phyloP scores from a whole-genome alignment of 2,888 invertebrate genomes.

The Scaptomyza polygonia region DNA sequence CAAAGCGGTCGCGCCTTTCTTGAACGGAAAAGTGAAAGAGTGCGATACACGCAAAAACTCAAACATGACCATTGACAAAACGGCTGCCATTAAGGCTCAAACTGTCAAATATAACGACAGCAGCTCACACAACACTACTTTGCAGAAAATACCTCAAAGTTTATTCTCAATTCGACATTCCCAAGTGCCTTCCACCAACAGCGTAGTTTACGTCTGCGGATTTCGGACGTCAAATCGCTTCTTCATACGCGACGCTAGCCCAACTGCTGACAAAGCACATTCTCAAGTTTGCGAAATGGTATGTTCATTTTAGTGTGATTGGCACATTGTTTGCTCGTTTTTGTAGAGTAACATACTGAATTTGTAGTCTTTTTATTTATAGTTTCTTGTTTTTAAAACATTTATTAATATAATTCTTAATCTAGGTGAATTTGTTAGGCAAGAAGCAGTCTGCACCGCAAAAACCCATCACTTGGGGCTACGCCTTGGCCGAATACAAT shows the following conservation, averaged over 20 bases:
- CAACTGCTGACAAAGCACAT: conserved; percentile 35
- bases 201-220: conserved; percentile 29
- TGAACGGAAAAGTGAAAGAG: background rate
- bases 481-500: conserved; percentile 30
- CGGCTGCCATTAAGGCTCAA: background rate
- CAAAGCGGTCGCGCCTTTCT: background rate
- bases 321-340: background rate
- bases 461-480: background rate
- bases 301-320: background rate
- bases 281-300: conserved; percentile 38
- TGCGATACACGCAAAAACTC: background rate
- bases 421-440: conserved; percentile 36
- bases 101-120: background rate
- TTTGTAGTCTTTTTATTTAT: too few relatives aligned
- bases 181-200: conserved; percentile 31
- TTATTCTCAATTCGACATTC: background rate
- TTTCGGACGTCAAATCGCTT: conserved; percentile 52
- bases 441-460: conserved; percentile 15
- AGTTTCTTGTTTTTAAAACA: too few relatives aligned
- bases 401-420: background rate
- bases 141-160: background rate
- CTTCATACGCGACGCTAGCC: conserved; percentile 40
- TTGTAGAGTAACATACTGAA: too few relatives aligned
- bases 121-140: background rate
- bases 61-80: background rate